These are phyloP conservation scores for Tetragonisca angustula DNA, from an alignment of 2,888 invertebrate genomes.

Conservation along the genomic window DNA sequence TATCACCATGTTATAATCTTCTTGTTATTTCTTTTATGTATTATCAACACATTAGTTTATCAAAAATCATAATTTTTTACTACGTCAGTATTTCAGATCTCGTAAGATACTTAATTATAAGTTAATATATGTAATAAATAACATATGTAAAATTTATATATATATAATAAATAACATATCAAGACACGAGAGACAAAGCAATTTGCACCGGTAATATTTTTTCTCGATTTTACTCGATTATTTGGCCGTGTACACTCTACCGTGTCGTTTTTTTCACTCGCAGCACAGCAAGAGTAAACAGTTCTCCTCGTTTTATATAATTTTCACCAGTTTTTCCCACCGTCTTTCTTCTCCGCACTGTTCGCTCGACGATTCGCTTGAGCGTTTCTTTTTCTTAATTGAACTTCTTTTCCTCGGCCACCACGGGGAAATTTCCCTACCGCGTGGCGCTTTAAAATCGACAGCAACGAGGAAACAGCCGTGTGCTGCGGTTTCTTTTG, in stretches of 20 bases:
- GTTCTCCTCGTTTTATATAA: slow-evolving; percentile 9
- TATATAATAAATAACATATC: no score
- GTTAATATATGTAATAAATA: no score
- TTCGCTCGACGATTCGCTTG: neutral
- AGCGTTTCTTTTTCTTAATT: slow-evolving; percentile 27
- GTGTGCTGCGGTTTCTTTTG: slow-evolving; percentile 32
- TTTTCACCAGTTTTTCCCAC: neutral
- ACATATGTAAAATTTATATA: neutral
- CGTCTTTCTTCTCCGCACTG: no score
- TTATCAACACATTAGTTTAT: no score
- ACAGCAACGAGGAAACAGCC: slow-evolving; percentile 43
- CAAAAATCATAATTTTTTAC: no score
- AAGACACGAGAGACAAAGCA: neutral
- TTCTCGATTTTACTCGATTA: neutral
- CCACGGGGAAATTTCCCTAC: neutral
- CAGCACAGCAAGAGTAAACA: neutral
- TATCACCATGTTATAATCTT: no score
- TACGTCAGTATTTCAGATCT: no score
- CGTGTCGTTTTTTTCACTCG: neutral
- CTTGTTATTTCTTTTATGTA: no score
- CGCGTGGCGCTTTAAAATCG: slow-evolving; percentile 4
- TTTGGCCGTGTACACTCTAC: neutral
- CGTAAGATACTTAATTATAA: no score
- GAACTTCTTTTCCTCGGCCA: slow-evolving; percentile 1
- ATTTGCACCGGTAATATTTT: neutral